Evolutionary conservation across 2,888 invertebrate genomes (phyloP).

Genomic region (Chironomus tentans): DNA sequence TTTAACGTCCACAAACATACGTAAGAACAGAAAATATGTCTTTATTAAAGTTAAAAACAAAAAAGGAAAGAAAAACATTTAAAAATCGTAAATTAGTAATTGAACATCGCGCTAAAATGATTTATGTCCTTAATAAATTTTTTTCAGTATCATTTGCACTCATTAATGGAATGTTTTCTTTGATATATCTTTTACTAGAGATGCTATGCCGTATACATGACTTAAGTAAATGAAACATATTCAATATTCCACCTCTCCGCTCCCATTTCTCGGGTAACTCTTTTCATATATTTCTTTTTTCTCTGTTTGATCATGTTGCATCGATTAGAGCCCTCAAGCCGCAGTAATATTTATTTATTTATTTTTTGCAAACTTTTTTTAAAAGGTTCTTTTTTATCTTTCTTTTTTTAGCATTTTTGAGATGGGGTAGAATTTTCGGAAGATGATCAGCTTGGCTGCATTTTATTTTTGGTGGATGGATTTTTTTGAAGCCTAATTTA

Average conservation of each 20-base stretch:
- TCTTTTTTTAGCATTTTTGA: neutral
- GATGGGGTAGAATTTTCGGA: too few species aligned
- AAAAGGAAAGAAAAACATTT: neutral
- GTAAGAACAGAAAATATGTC: neutral
- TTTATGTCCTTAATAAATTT: neutral
- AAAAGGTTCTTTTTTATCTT: neutral
- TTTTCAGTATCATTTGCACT: conserved; percentile 20
- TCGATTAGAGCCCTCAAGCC: conserved; percentile 17
- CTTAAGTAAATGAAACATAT: neutral
- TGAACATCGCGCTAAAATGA: conserved; percentile 12
- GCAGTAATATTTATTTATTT: neutral
- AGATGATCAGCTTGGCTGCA: too few species aligned
- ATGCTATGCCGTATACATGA: neutral
- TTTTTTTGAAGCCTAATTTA: too few species aligned
- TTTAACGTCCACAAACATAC: too few species aligned
- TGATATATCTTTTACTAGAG: neutral
- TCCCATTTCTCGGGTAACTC: neutral
- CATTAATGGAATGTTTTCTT: conserved; percentile 9
- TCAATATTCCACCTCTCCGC: conserved; percentile 24
- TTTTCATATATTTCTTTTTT: neutral
- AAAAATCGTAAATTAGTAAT: neutral
- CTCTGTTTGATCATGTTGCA: conserved; percentile 5
- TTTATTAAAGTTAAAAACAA: neutral
- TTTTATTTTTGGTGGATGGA: too few species aligned
- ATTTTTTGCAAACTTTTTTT: neutral